These are phyloP conservation scores for Tachina fera DNA, from an alignment of 2,888 invertebrate species.

Conservation along the genomic window DNA sequence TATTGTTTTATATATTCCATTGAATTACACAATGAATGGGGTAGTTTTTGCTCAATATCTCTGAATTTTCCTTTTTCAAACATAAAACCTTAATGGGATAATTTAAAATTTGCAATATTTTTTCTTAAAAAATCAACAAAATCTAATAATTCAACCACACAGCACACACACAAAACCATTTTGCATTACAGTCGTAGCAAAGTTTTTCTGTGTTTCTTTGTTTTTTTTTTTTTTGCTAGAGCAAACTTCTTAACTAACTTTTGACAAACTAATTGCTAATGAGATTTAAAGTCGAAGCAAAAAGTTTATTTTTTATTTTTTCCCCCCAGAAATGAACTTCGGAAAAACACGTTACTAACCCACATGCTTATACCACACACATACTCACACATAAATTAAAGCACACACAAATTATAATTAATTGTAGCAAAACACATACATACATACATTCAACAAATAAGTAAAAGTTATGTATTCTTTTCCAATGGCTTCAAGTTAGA, in stretches of 20 bases:
- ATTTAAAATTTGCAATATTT: not conserved
- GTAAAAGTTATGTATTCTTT: conserved; percentile 29
- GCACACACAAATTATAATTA: conserved; percentile 38
- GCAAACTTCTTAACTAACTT: conserved; percentile 57
- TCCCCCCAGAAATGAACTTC: conserved; percentile 19
- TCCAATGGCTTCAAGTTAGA: conserved; percentile 19
- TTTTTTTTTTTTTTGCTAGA: not conserved
- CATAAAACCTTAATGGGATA: not conserved
- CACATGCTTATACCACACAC: not conserved
- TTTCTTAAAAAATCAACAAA: not conserved
- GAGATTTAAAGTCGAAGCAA: conserved; percentile 59
- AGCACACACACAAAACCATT: not conserved
- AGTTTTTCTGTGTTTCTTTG: conserved; percentile 5
- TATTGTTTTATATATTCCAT: too few relatives aligned
- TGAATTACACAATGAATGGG: too few relatives aligned
- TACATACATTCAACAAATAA: conserved; percentile 10
- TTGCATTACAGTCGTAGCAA: conserved; percentile 11
- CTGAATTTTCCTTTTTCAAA: too few relatives aligned
- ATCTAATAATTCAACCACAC: not conserved
- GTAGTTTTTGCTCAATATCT: too few relatives aligned
- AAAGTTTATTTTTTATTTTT: conserved; percentile 38
- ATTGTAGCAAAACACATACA: conserved; percentile 45
- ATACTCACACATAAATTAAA: not conserved
- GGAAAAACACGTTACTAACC: conserved; percentile 15
- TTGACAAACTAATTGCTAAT: conserved; percentile 69